Percentiles rank a stretch among this genome's conserved stretches.
Evolutionary conservation across 2,113 vertebrate genomes (phyloP).

Genomic region (Oryzias javanicus): DNA sequence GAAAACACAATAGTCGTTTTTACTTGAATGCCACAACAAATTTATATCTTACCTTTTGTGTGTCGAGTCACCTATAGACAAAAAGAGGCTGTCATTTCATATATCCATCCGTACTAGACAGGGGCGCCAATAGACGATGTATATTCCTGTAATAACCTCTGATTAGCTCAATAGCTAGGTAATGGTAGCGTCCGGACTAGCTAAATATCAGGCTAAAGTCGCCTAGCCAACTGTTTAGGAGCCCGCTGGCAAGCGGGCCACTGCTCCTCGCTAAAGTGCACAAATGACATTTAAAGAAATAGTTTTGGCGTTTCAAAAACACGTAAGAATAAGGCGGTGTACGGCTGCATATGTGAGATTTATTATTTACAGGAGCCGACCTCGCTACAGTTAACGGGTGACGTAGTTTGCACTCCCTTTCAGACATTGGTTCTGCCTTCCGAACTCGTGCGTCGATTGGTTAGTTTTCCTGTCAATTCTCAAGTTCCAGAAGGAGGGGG

Average conservation of each 20-base stretch:
- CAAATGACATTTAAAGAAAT: slow-evolving; percentile 27
- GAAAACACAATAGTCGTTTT: slow-evolving; percentile 25
- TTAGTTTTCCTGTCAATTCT: slow-evolving; percentile 8
- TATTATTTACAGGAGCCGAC: slow-evolving; percentile 70
- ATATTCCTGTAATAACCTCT: slow-evolving; percentile 46
- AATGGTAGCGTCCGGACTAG: slow-evolving; percentile 38
- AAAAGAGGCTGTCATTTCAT: slow-evolving; percentile 47
- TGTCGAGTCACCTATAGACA: slow-evolving; percentile 17
- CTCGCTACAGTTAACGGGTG: slow-evolving; percentile 18
- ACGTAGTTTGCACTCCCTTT: slow-evolving; percentile 3
- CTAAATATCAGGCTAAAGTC: slow-evolving; percentile 44
- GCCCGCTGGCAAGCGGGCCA: slow-evolving; percentile 28
- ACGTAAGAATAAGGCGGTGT: slow-evolving; percentile 32
- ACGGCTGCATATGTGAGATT: slow-evolving; percentile 46
- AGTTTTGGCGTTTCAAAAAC: slow-evolving; percentile 19
- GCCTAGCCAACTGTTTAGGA: slow-evolving; percentile 25
- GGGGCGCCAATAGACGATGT: slow-evolving; percentile 20
- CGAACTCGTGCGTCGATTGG: slow-evolving; percentile 49
- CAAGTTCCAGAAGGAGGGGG: slow-evolving; percentile 57
- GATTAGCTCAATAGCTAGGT: slow-evolving; percentile 60
- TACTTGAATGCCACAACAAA: not conserved
- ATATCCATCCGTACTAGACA: slow-evolving; percentile 14
- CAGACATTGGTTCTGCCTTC: slow-evolving; percentile 37
- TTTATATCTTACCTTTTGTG: slow-evolving; percentile 45
- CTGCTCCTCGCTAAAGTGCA: slow-evolving; percentile 30